These are phyloP conservation scores for Drosophila trichaetosa DNA, from an alignment of 2,888 invertebrate species.

Conservation along the genomic window DNA sequence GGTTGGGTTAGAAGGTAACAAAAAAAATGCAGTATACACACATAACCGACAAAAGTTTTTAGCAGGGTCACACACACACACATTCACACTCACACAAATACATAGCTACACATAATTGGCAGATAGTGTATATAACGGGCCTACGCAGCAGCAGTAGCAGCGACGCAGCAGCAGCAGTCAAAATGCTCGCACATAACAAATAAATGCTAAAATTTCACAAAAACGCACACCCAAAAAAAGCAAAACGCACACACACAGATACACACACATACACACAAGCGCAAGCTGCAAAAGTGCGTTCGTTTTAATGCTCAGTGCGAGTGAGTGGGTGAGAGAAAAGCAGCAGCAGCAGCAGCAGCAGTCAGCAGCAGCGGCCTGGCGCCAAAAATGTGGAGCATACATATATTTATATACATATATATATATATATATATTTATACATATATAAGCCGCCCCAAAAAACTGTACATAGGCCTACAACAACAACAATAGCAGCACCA, in stretches of 20 bases:
- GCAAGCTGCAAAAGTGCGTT: constrained; percentile 80
- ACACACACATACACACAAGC: constrained; percentile 46
- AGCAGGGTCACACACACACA: constrained; percentile 39
- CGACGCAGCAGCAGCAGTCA: constrained; percentile 49
- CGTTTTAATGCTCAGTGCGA: constrained; percentile 35
- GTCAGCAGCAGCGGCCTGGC: constrained; percentile 42
- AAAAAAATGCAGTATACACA: constrained; percentile 76
- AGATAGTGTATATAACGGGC: constrained; percentile 73
- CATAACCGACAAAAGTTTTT: constrained; percentile 34
- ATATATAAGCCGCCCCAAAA: constrained; percentile 48
- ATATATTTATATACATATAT: constrained; percentile 1
- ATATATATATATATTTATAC: not conserved
- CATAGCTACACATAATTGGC: constrained; percentile 62
- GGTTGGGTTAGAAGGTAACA: constrained; percentile 15
- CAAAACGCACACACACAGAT: constrained; percentile 35
- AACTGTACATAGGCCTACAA: constrained; percentile 58
- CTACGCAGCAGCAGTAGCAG: constrained; percentile 56
- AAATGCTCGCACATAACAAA: constrained; percentile 74
- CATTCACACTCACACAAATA: constrained; percentile 22
- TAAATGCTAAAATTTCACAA: constrained; percentile 80
- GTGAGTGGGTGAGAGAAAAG: constrained; percentile 16
- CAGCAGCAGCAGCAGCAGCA: constrained; percentile 5
- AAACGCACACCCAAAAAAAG: constrained; percentile 67
- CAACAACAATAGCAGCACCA: constrained; percentile 1
- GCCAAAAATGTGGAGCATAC: constrained; percentile 76